Evolutionary conservation across 2,797 vertebrate genomes (phyloP), one percentile per base, ranked within the genome.

Genomic region (Eulemur coronatus): DNA sequence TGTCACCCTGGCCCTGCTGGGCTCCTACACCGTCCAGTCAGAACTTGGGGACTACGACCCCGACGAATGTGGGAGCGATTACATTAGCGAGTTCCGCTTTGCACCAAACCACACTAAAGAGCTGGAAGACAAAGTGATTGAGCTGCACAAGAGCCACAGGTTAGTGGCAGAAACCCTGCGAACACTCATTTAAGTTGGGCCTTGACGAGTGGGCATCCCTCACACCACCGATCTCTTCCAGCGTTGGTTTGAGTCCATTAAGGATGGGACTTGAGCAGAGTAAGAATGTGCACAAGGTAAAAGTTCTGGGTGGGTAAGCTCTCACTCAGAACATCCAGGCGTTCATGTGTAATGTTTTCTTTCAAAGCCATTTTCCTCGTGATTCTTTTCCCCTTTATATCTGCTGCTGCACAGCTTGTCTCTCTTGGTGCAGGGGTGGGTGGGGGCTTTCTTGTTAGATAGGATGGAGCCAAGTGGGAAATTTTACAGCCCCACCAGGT

Each of bases 141-240:
- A 99, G 84, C 99, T 99, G 72, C 99, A 99, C 99, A 99, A 99
- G 98, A 99, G 99, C 98, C 99, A 99, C 98, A 99, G 99, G 99
- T 99, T 22, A 97, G 99, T n/a, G 4, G 11, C 38, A 5, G 70
- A 33, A 22, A 1, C 20, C 26, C 0, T 1, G 0, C 15, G 30
- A 4, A 15, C 24, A 1, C 46, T 30, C 4, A 0, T 41, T 38
- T 81, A 46, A 33, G 9, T 20, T 3, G 82, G 8, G 26, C 33
- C 24, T 75, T 0, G 1, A 0, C 1, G 84, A 30, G 33, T 0
- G 46, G 78, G 43, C 5, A 0, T 70, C 11, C 8, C 30, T 15
- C 7, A 4, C 7, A 3, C 63, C 33, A 8, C 41, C 11, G 17
- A 2, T 28, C 30, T 50, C 26, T 22, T 48, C 43, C 13, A 7